Conservation (phyloP, 2,113 vertebrate genomes). For the Gopherus flavomarginatus region DNA sequence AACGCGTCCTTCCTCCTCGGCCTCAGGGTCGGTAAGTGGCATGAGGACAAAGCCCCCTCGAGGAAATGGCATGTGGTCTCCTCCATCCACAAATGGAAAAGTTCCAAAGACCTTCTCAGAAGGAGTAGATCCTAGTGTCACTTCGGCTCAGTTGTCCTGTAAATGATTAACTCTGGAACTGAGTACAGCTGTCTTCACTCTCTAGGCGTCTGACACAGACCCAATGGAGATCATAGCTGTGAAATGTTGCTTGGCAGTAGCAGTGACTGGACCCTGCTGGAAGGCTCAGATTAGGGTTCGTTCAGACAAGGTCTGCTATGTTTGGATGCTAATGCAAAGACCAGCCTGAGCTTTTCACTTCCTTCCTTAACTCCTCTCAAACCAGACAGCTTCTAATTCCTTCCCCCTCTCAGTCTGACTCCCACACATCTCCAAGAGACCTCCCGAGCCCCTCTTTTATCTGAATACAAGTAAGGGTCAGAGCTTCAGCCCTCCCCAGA, state of each 20-base stretch:
- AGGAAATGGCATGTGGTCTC: rapidly evolving
- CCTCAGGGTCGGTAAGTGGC: not conserved
- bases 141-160: not conserved
- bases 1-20: not conserved
- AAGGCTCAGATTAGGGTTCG: not conserved
- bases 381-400: not conserved
- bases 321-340: not conserved
- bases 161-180: not conserved
- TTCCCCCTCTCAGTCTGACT: not conserved
- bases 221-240: not conserved
- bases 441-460: not conserved
- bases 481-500: not conserved
- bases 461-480: not conserved
- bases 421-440: not conserved
- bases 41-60: not conserved
- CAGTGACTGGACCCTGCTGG: not conserved
- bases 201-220: not conserved
- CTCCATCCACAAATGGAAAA: not conserved
- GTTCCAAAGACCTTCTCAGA: not conserved
- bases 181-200: not conserved
- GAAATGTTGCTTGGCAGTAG: not conserved
- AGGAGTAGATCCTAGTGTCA: not conserved
- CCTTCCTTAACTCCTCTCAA: not conserved
- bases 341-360: rapidly evolving
- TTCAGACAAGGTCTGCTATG: not conserved